phyloP scores from a whole-genome alignment of 2,888 invertebrate species.

The Spilosoma lubricipeda region DNA sequence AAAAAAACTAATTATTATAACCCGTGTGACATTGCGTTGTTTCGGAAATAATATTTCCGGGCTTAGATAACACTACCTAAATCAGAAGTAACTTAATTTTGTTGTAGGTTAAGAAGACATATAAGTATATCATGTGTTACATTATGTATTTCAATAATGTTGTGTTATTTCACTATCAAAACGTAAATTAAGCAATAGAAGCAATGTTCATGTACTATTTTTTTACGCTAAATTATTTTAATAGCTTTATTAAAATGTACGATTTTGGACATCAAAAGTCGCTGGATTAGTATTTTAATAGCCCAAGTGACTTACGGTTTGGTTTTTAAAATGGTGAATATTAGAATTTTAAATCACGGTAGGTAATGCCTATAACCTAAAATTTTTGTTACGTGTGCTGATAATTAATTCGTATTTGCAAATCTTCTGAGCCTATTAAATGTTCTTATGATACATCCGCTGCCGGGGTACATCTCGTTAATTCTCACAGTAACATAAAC shows the following conservation, averaged over 20 bases:
- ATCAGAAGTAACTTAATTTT: constrained; percentile 1
- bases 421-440: not conserved
- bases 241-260: not conserved
- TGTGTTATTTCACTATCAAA: not conserved
- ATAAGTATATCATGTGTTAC: not conserved
- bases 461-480: not conserved
- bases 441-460: not conserved
- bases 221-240: not conserved
- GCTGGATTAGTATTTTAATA: not conserved
- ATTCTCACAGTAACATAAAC: not conserved
- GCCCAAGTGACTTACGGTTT: not conserved
- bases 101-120: not conserved
- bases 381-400: not conserved
- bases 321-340: not conserved
- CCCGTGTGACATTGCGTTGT: constrained; percentile 9
- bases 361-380: not conserved
- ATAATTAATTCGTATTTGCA: not conserved
- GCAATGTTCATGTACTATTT: not conserved
- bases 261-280: not conserved
- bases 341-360: not conserved
- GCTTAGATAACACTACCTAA: constrained; percentile 20
- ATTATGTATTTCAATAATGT: no score
- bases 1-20: constrained; percentile 19
- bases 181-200: not conserved
- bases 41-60: constrained; percentile 41